Base-by-base conservation (phyloP, 2,888 invertebrate genomes). In the Chrysolina haemoptera region DNA sequence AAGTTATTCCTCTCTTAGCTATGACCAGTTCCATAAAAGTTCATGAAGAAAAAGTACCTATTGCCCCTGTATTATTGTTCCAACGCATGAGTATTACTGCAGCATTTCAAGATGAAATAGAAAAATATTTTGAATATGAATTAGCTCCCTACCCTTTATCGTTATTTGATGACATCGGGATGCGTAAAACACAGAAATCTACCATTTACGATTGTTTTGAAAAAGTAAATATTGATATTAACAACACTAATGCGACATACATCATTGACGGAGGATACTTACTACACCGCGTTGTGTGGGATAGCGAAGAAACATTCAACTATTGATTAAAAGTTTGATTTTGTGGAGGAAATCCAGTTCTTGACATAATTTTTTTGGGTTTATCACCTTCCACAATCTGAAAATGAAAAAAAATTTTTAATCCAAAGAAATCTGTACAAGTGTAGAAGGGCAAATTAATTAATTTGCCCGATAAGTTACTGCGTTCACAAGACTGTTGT, bases 291-390 rank as follows among this genome's bases (percentile, higher is more conserved):
- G 27, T 68, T 62, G 43, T 68, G 46, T 68, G 62, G 48, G 43
- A 68, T 68, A 18, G 62, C 41, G 64, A 67, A 74, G 53, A 66
- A 67, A 70, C 67, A 27, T 70, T 74, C 48, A 70, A 55, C 41
- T 35, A n/a, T n/a, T n/a, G n/a, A n/a, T n/a, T n/a, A n/a, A n/a
- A n/a, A n/a, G n/a, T n/a, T n/a, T n/a, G n/a, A n/a, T n/a, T n/a
- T n/a, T n/a, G n/a, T n/a, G n/a, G n/a, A n/a, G n/a, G n/a, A n/a
- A n/a, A n/a, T n/a, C n/a, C n/a, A n/a, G n/a, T n/a, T n/a, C n/a
- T n/a, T n/a, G n/a, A n/a, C n/a, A n/a, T n/a, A n/a, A n/a, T n/a
- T n/a, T n/a, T n/a, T n/a, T n/a, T n/a, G n/a, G n/a, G n/a, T n/a
- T n/a, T n/a, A n/a, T n/a, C n/a, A n/a, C n/a, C n/a, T n/a, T n/a